These are phyloP conservation scores for Trilocha varians DNA, from an alignment of 2,888 invertebrate genomes.

Conservation along the genomic window DNA sequence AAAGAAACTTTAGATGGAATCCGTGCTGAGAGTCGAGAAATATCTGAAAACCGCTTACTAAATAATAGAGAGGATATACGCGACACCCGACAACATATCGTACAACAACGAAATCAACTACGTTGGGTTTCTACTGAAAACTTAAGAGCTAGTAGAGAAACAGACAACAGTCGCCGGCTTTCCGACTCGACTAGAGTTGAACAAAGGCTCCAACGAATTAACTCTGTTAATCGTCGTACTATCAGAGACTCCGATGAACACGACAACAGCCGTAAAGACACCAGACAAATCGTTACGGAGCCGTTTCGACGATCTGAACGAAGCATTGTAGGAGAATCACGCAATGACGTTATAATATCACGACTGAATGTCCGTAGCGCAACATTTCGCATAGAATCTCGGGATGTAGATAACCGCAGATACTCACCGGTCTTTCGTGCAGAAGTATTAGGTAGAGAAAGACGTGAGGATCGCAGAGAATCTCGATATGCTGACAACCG, in stretches of 20 bases:
- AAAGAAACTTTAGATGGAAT: conserved; percentile 25
- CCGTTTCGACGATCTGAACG: no score
- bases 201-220: neutral
- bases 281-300: no score
- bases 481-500: no score
- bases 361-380: no score
- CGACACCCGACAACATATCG: neutral
- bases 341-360: no score
- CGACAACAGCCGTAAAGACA: no score
- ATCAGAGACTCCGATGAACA: no score
- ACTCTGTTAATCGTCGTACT: no score
- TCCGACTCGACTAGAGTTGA: neutral
- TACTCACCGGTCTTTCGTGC: neutral
- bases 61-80: neutral
- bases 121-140: neutral
- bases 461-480: neutral
- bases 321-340: no score
- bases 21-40: conserved; percentile 6
- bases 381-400: no score
- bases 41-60: neutral
- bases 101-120: neutral
- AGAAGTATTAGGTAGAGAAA: neutral
- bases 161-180: neutral
- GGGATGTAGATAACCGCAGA: no score
- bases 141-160: neutral